Conservation (phyloP, 2,888 invertebrate genomes). For the Nomada flava region DNA sequence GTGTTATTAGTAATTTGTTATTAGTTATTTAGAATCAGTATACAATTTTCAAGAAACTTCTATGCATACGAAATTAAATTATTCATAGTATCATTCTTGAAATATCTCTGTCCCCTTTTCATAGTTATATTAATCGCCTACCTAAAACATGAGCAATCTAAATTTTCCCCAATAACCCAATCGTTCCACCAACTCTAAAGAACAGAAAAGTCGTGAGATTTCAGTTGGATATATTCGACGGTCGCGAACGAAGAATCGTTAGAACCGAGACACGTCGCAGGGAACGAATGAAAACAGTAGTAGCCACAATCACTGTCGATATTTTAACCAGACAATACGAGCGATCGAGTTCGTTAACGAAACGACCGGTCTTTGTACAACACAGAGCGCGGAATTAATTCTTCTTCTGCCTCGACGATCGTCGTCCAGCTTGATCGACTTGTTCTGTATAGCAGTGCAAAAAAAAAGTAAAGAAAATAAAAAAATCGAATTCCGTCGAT, state of each 20-base stretch:
- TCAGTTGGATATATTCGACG: constrained; percentile 3
- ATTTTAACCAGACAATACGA: constrained; percentile 58
- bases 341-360: constrained; percentile 53
- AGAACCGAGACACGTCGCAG: constrained; percentile 1
- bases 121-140: too few relatives aligned
- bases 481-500: constrained; percentile 26
- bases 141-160: too few relatives aligned
- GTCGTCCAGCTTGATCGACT: constrained; percentile 33
- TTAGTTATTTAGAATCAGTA: too few relatives aligned
- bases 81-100: too few relatives aligned
- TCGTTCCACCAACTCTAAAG: not conserved
- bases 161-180: too few relatives aligned
- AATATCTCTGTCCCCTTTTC: too few relatives aligned
- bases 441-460: constrained; percentile 12
- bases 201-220: not conserved
- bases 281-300: constrained; percentile 56
- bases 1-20: too few relatives aligned
- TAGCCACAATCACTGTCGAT: constrained; percentile 21
- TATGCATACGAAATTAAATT: too few relatives aligned
- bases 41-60: too few relatives aligned
- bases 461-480: constrained; percentile 6
- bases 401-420: constrained; percentile 42
- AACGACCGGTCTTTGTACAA: constrained; percentile 38
- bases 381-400: constrained; percentile 56
- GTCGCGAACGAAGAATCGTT: constrained; percentile 36